phyloP scores from a whole-genome alignment of 1,140 invertebrate genomes.

The Drosophila tristis region DNA sequence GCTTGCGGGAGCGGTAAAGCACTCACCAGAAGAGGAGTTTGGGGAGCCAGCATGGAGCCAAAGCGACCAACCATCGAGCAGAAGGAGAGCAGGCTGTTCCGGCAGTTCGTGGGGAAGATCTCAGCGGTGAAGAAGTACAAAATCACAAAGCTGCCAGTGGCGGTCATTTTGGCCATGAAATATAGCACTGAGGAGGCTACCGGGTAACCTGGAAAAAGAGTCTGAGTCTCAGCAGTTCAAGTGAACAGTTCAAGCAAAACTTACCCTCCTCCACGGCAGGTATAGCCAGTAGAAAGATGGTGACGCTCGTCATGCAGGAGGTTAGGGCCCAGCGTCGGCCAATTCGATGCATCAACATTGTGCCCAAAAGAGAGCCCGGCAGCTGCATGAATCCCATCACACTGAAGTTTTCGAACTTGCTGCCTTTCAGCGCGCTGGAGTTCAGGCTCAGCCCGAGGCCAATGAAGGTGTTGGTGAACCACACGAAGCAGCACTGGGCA shows the following conservation, averaged over 20 bases:
- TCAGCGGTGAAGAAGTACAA: conserved; percentile 90
- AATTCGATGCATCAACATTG: conserved; percentile 86
- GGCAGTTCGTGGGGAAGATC: conserved; percentile 88
- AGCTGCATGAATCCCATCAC: conserved; percentile 89
- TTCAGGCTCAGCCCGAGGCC: conserved; percentile 93
- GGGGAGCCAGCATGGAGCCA: conserved; percentile 90
- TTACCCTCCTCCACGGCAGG: conserved; percentile 46
- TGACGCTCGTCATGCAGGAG: conserved; percentile 84
- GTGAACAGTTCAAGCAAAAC: neutral
- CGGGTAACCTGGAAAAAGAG: conserved; percentile 41
- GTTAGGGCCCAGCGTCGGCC: conserved; percentile 86
- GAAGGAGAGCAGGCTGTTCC: conserved; percentile 87
- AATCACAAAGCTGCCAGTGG: conserved; percentile 88
- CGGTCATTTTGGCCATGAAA: conserved; percentile 88
- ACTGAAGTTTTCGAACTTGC: conserved; percentile 89
- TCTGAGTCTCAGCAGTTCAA: neutral
- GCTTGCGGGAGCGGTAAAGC: neutral
- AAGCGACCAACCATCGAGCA: conserved; percentile 89
- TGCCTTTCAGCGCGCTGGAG: conserved; percentile 88
- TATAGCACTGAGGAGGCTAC: conserved; percentile 85
- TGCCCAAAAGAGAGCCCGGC: conserved; percentile 88
- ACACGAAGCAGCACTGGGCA: conserved; percentile 88
- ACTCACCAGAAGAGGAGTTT: conserved; percentile 88
- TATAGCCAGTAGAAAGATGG: conserved; percentile 76
- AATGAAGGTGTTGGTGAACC: conserved; percentile 88